A percentile compares a stretch with the other conserved stretches of the same genome.
Evolutionary conservation across 2,888 invertebrate genomes (phyloP).

Genomic region (Alcis repandata): DNA sequence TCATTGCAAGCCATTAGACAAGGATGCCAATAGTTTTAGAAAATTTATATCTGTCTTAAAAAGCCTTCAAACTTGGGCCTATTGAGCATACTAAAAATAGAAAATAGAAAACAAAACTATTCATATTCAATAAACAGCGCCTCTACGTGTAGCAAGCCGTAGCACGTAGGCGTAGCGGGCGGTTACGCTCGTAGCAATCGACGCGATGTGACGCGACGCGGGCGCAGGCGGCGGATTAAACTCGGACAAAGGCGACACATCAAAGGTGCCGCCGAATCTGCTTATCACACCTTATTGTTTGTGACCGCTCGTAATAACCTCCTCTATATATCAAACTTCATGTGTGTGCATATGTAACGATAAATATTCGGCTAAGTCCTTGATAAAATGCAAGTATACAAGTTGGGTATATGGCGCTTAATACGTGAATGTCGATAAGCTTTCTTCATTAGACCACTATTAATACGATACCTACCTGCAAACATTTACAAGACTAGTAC

Average conservation of each 20-base stretch:
- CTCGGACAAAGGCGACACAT: conserved; percentile 81
- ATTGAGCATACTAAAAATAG: no score
- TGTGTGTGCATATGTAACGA: conserved; percentile 61
- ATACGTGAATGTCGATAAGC: conserved; percentile 4
- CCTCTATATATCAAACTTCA: conserved; percentile 75
- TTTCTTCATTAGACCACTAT: not conserved
- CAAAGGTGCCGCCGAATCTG: conserved; percentile 82
- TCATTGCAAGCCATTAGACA: no score
- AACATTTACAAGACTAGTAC: not conserved
- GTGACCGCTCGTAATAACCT: conserved; percentile 75
- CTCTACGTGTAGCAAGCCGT: conserved; percentile 49
- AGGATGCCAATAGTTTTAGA: no score
- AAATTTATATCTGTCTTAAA: not conserved
- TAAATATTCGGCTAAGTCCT: conserved; percentile 51
- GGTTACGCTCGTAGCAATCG: conserved; percentile 34
- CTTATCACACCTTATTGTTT: conserved; percentile 83
- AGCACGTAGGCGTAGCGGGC: conserved; percentile 57
- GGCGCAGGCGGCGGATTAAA: conserved; percentile 69
- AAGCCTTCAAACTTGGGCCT: no score
- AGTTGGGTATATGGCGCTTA: not conserved
- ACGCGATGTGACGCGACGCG: conserved; percentile 9
- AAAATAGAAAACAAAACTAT: not conserved
- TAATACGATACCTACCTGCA: not conserved
- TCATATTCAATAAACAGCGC: not conserved
- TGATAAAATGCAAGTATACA: conserved; percentile 32